These are phyloP conservation scores for Stichodactyla helianthus DNA, from an alignment of 64 coral and sea anemone species.

Conservation along the genomic window DNA sequence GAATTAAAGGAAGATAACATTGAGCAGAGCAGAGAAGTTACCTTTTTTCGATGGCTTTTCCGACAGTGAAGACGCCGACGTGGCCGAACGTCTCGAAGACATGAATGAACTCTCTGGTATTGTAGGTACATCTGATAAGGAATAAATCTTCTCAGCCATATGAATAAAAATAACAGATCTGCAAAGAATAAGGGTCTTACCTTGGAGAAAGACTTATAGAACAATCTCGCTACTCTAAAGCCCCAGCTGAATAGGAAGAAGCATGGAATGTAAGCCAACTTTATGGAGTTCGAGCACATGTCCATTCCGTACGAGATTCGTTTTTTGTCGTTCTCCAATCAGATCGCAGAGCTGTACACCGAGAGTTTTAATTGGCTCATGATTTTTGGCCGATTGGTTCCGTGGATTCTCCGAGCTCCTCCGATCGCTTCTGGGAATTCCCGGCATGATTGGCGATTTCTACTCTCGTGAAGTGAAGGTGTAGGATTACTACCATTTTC, in stretches of 20 bases:
- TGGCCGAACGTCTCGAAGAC: conserved; percentile 21
- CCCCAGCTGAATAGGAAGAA: not conserved
- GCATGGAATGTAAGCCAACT: conserved; percentile 26
- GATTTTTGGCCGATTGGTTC: conserved; percentile 30
- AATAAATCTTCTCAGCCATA: conserved; percentile 31
- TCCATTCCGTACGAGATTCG: conserved; percentile 14
- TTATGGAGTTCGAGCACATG: conserved; percentile 31
- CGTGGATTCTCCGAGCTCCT: not conserved
- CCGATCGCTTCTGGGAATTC: conserved; percentile 15
- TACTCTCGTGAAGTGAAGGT: not conserved
- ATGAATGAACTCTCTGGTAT: conserved; percentile 32
- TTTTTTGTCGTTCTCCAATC: conserved; percentile 17
- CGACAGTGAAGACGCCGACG: conserved; percentile 14
- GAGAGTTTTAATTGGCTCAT: conserved; percentile 29
- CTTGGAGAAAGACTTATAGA: not conserved
- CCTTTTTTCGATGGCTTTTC: conserved; percentile 28
- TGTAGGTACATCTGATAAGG: conserved; percentile 21
- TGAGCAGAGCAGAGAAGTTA: conserved; percentile 10
- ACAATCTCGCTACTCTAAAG: not conserved
- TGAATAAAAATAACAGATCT: conserved; percentile 32
- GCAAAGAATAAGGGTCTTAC: conserved; percentile 20
- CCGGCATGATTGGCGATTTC: conserved; percentile 3
- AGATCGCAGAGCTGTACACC: conserved; percentile 13
- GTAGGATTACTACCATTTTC: not conserved
- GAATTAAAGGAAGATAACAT: conserved; percentile 16